These are phyloP conservation scores for Vimba vimba DNA, from an alignment of 2,113 vertebrate species.

Conservation along the genomic window DNA sequence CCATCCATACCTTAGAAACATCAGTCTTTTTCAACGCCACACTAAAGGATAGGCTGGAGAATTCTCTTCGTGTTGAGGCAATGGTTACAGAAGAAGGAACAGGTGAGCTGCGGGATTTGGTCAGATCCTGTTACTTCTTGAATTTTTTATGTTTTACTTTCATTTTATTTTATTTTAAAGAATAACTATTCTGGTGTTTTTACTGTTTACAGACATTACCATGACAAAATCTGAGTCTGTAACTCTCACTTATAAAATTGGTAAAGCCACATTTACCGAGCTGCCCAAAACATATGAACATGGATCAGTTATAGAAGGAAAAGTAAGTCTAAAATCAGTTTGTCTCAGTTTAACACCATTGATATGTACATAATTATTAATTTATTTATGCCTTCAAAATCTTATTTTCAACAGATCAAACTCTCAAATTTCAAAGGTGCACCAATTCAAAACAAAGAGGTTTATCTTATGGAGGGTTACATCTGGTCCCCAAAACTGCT, in stretches of 20 bases:
- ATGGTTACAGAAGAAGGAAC: constrained; percentile 60
- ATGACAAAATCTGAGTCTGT: constrained; percentile 24
- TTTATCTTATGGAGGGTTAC: constrained; percentile 61
- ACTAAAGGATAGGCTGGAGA: background rate
- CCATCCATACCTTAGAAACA: background rate
- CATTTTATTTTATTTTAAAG: background rate
- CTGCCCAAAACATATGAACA: constrained; percentile 62
- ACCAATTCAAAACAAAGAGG: constrained; percentile 53
- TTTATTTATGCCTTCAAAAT: background rate
- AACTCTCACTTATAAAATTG: constrained; percentile 52
- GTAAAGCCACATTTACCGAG: constrained; percentile 66
- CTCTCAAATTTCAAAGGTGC: constrained; percentile 56
- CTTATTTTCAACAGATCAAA: constrained; percentile 61
- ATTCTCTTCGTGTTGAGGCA: background rate
- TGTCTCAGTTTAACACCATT: no score
- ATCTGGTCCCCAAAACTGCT: constrained; percentile 7
- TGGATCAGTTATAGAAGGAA: constrained; percentile 63
- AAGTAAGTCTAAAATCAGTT: constrained; percentile 52
- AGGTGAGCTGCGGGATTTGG: background rate
- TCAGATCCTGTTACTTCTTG: background rate
- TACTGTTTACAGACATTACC: constrained; percentile 20
- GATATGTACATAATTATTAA: background rate
- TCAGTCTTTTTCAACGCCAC: constrained; percentile 57
- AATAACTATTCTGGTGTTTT: background rate
- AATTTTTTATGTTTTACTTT: background rate